These are phyloP conservation scores for Chelonus formosanus DNA, from an alignment of 2,888 invertebrate genomes.

Conservation along the genomic window DNA sequence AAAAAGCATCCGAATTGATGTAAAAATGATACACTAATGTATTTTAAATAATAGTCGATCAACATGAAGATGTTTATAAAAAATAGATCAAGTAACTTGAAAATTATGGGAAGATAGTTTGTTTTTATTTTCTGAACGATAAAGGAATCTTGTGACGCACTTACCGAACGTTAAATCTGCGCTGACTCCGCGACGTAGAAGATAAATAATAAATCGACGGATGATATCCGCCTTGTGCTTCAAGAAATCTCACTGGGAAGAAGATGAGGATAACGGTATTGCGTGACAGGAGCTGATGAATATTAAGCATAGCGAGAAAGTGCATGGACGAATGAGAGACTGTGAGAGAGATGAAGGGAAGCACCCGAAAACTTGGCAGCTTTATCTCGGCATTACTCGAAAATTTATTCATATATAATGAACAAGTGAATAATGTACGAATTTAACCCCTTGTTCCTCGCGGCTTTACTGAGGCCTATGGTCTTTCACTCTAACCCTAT, in stretches of 20 bases:
- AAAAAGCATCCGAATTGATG: no score
- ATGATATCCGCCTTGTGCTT: slow-evolving; percentile 15
- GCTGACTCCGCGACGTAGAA: slow-evolving; percentile 12
- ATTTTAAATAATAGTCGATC: no score
- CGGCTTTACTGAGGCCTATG: slow-evolving; percentile 49
- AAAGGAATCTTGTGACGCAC: slow-evolving; percentile 16
- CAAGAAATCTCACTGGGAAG: slow-evolving; percentile 13
- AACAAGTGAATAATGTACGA: slow-evolving; percentile 62
- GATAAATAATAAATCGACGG: slow-evolving; percentile 15
- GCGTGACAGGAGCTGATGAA: slow-evolving; percentile 19
- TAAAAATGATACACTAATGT: no score
- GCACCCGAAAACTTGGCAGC: slow-evolving; percentile 64
- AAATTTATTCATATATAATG: slow-evolving; percentile 66
- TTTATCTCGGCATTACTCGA: slow-evolving; percentile 66
- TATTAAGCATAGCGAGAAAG: slow-evolving; percentile 10
- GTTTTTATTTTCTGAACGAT: slow-evolving; percentile 9
- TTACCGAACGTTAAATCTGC: slow-evolving; percentile 12
- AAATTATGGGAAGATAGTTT: neutral
- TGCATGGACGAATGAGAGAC: slow-evolving; percentile 5
- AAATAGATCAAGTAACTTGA: no score
- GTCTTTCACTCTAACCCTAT: slow-evolving; percentile 27
- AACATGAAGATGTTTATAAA: no score
- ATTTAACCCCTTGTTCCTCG: slow-evolving; percentile 65
- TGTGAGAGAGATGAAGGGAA: slow-evolving; percentile 27
- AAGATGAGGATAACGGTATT: slow-evolving; percentile 18